These are phyloP conservation scores for Pangasius sanitwongsei DNA, from an alignment of 2,797 vertebrate genomes.

Conservation along the genomic window DNA sequence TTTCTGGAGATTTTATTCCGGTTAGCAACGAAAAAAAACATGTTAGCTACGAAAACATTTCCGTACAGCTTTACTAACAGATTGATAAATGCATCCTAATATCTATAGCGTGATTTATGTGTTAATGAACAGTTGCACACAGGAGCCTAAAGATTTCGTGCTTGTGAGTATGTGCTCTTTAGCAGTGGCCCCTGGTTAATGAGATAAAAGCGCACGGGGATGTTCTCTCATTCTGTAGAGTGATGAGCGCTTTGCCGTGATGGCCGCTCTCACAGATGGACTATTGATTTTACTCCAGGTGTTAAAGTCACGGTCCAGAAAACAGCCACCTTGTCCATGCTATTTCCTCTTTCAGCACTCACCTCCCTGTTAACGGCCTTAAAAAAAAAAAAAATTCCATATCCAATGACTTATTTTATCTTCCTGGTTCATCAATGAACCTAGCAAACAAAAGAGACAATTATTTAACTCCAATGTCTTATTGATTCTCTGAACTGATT, in stretches of 20 bases:
- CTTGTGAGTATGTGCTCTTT: background rate
- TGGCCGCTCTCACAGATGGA: slow-evolving; percentile 46
- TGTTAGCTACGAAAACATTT: background rate
- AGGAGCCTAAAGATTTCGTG: background rate
- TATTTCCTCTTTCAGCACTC: slow-evolving; percentile 31
- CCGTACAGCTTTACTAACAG: background rate
- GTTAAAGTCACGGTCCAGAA: slow-evolving; percentile 46
- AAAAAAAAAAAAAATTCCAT: background rate
- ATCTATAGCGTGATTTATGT: background rate
- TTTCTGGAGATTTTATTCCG: background rate
- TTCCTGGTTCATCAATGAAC: slow-evolving; percentile 3
- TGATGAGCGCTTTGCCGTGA: slow-evolving; percentile 23
- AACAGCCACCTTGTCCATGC: slow-evolving; percentile 24
- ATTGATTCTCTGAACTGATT: slow-evolving; percentile 51
- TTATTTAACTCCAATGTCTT: slow-evolving; percentile 41
- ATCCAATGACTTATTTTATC: slow-evolving; percentile 23
- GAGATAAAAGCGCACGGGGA: background rate
- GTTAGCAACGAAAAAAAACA: background rate
- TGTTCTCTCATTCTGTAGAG: background rate
- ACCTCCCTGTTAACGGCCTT: slow-evolving; percentile 15
- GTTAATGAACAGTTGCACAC: background rate
- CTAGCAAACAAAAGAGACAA: slow-evolving; percentile 29
- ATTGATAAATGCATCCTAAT: background rate
- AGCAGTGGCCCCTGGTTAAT: background rate
- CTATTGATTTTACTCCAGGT: slow-evolving; percentile 57